Evolutionary conservation across 2,888 invertebrate species (phyloP).

Genomic region (Xestobium rufovillosum): DNA sequence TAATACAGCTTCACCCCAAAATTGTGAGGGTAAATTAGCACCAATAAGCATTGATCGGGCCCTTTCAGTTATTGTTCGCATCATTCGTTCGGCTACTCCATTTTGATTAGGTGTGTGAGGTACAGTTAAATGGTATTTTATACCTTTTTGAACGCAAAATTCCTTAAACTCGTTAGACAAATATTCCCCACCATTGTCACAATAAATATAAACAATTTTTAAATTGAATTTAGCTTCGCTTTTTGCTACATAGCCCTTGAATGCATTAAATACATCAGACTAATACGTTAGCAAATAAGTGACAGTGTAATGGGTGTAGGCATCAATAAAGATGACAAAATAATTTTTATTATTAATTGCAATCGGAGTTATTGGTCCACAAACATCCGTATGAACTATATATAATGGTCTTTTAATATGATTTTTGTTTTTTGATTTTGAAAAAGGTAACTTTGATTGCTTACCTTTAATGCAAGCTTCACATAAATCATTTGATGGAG

Average conservation of each 20-base stretch:
- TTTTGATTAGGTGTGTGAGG: conserved; percentile 38
- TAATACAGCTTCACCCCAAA: conserved; percentile 38
- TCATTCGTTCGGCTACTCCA: conserved; percentile 37
- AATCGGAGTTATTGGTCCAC: conserved; percentile 9
- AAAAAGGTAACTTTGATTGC: too few species aligned
- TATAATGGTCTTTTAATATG: too few species aligned
- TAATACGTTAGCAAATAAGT: conserved; percentile 25
- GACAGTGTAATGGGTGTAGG: conserved; percentile 34
- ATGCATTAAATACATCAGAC: conserved; percentile 17
- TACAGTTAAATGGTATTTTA: conserved; percentile 36
- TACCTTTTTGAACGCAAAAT: conserved; percentile 33
- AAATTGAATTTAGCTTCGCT: conserved; percentile 17
- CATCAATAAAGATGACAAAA: conserved; percentile 34
- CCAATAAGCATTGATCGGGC: conserved; percentile 33
- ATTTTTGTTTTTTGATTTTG: too few species aligned
- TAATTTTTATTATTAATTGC: conserved; percentile 31
- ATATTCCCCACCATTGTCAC: conserved; percentile 21
- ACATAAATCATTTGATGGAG: too few species aligned
- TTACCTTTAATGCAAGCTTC: too few species aligned
- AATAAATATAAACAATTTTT: conserved; percentile 22
- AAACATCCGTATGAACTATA: too few species aligned
- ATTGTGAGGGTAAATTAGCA: conserved; percentile 29
- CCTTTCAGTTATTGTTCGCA: conserved; percentile 35
- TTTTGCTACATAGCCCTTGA: conserved; percentile 20
- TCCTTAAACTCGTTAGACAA: conserved; percentile 31